A percentile compares a stretch with the other conserved stretches of the same genome.
Conservation (phyloP, 2,113 vertebrate genomes). For the Prionailurus viverrinus region DNA sequence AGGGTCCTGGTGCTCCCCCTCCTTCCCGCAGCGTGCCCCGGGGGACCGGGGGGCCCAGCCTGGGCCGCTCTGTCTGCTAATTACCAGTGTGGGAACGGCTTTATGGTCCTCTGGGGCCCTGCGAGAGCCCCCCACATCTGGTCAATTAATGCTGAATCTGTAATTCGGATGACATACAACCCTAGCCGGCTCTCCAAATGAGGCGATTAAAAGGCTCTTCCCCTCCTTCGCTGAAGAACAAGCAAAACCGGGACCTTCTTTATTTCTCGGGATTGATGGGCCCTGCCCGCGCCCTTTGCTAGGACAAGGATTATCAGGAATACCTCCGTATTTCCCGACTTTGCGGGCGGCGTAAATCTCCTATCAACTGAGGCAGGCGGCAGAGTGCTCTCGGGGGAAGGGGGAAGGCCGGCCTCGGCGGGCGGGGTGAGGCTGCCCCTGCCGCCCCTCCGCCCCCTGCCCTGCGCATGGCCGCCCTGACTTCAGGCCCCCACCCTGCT, state of each 20-base stretch:
- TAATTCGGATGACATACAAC: slow-evolving; percentile 72
- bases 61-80: background rate
- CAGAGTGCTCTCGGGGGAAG: background rate
- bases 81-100: slow-evolving; percentile 60
- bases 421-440: background rate
- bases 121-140: slow-evolving; percentile 73
- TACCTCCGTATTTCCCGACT: slow-evolving; percentile 81
- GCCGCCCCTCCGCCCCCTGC: background rate
- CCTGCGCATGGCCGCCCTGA: background rate
- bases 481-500: background rate
- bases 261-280: slow-evolving; percentile 84
- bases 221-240: background rate
- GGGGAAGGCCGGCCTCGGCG: background rate
- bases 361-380: slow-evolving; percentile 68
- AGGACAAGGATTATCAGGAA: slow-evolving; percentile 85
- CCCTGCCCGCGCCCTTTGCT: slow-evolving; percentile 87
- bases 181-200: slow-evolving; percentile 58
- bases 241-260: slow-evolving; percentile 58
- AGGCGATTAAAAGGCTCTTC: slow-evolving; percentile 70
- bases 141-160: slow-evolving; percentile 79
- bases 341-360: slow-evolving; percentile 81
- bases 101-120: slow-evolving; percentile 19
- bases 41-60: background rate
- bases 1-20: too few relatives aligned
- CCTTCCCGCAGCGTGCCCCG: background rate